Evolutionary conservation across 2,797 vertebrate species (phyloP).

Genomic region (Crossoptilon crossoptilon): DNA sequence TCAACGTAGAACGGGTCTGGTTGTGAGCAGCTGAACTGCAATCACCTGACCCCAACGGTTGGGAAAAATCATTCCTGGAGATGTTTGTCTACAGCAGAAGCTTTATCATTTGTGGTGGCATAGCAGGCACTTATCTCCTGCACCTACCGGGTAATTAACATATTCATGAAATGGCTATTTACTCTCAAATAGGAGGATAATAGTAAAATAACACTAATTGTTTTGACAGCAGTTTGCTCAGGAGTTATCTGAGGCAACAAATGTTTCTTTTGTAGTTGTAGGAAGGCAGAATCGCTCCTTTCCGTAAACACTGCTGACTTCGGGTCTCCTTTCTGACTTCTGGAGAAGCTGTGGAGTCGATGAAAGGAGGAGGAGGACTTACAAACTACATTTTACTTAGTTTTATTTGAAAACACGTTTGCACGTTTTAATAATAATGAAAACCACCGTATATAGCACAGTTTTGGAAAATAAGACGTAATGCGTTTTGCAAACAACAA

Average conservation of each 20-base stretch:
- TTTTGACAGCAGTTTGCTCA: constrained; percentile 84
- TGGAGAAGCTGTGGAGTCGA: neutral
- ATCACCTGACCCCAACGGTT: neutral
- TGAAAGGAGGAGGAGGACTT: constrained; percentile 29
- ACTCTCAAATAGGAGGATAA: constrained; percentile 82
- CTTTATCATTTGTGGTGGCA: constrained; percentile 67
- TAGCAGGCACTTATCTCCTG: constrained; percentile 75
- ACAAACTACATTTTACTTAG: constrained; percentile 30
- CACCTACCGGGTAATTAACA: constrained; percentile 82
- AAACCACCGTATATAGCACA: neutral
- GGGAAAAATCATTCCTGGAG: constrained; percentile 8
- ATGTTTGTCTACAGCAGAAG: constrained; percentile 73
- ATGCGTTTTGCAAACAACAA: neutral
- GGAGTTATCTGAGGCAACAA: constrained; percentile 82
- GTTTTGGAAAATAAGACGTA: neutral
- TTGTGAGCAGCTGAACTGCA: constrained; percentile 2
- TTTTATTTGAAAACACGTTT: constrained; percentile 17
- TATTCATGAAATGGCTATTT: constrained; percentile 87
- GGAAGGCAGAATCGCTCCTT: constrained; percentile 59
- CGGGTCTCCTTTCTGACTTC: constrained; percentile 58
- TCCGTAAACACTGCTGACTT: constrained; percentile 68
- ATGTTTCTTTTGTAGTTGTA: constrained; percentile 80
- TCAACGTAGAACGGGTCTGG: constrained; percentile 6
- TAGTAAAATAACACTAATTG: constrained; percentile 88
- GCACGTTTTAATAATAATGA: neutral